Evolutionary conservation across 2,797 vertebrate species (phyloP).

Genomic region (Merluccius polli): DNA sequence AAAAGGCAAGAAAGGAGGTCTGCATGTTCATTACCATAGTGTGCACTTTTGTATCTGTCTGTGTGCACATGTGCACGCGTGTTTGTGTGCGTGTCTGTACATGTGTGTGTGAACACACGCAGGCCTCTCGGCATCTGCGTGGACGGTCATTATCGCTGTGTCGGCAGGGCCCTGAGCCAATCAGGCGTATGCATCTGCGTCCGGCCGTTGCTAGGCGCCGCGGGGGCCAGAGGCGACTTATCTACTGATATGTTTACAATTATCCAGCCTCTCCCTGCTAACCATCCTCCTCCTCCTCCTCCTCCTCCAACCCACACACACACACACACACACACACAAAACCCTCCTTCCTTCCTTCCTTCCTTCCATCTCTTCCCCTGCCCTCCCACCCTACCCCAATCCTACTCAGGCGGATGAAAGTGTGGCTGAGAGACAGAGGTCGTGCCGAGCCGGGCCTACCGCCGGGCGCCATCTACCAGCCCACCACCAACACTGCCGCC

Average conservation of each 20-base stretch:
- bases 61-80: constrained; percentile 18
- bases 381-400: constrained; percentile 35
- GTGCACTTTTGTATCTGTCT: constrained; percentile 16
- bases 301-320: background rate
- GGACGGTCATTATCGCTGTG: constrained; percentile 70
- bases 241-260: constrained; percentile 74
- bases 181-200: constrained; percentile 50
- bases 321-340: background rate
- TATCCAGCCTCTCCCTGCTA: constrained; percentile 35
- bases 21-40: constrained; percentile 50
- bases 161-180: constrained; percentile 53
- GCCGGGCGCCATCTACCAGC: constrained; percentile 53
- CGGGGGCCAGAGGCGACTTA: constrained; percentile 59
- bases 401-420: constrained; percentile 72
- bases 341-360: background rate
- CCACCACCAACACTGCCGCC: constrained; percentile 43
- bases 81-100: constrained; percentile 14
- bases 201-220: constrained; percentile 42
- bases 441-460: constrained; percentile 48
- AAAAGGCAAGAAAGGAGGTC: constrained; percentile 56
- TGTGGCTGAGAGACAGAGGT: constrained; percentile 64
- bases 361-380: constrained; percentile 11
- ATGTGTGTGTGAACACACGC: constrained; percentile 20
- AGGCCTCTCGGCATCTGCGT: constrained; percentile 39
- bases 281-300: constrained; percentile 25